Evolutionary conservation across 2,113 vertebrate genomes (phyloP).

Genomic region (Urocolius indicus): DNA sequence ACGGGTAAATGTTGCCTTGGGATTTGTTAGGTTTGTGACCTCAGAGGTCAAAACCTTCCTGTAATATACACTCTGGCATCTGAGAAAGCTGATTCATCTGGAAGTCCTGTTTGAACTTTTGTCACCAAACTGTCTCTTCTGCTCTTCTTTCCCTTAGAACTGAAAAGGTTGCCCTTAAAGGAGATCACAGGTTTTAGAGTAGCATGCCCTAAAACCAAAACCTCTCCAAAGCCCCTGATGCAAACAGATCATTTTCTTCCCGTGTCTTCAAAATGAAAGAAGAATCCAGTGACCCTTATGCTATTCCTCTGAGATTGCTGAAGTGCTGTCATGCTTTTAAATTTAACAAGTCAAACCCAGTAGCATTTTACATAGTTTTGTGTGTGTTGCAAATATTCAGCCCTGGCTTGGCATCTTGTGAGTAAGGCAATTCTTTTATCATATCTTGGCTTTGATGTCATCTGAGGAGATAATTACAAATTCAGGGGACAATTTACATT

Average conservation of each 20-base stretch:
- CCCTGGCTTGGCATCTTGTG: neutral
- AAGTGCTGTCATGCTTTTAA: neutral
- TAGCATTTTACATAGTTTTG: neutral
- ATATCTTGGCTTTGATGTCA: neutral
- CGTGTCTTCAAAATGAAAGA: neutral
- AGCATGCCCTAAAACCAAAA: neutral
- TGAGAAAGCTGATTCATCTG: neutral
- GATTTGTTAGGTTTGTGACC: neutral
- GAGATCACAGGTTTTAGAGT: neutral
- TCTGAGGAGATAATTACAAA: neutral
- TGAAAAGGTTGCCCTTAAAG: neutral
- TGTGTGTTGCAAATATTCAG: neutral
- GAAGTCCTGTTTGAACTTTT: slow-evolving; percentile 33
- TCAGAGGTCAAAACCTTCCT: slow-evolving; percentile 11
- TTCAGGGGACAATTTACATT: neutral
- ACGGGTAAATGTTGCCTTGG: neutral
- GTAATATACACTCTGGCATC: neutral
- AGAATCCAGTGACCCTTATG: neutral
- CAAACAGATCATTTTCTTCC: accelerated
- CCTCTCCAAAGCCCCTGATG: neutral
- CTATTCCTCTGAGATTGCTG: neutral
- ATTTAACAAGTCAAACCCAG: neutral
- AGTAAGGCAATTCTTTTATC: neutral
- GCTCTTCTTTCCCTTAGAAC: neutral
- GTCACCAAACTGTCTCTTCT: neutral